Evolutionary conservation across 2,113 vertebrate species (phyloP).

Genomic region (Paracanthobrama guichenoti): DNA sequence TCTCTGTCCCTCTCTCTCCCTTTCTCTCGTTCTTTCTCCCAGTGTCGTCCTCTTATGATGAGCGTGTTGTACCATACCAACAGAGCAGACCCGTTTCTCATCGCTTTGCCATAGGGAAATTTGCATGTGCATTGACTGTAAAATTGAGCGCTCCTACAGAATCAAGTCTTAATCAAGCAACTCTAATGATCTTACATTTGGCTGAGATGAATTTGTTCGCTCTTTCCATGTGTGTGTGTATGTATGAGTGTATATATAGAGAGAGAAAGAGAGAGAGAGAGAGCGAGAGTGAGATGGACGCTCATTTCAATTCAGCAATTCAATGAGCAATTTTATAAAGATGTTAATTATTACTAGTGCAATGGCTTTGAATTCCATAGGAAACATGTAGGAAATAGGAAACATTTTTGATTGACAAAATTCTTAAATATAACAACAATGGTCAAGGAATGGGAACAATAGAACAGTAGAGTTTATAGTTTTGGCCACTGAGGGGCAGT

Average conservation of each 20-base stretch:
- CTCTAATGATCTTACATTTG: constrained; percentile 65
- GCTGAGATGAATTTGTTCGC: constrained; percentile 52
- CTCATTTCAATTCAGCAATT: not conserved
- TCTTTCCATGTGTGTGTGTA: constrained; percentile 6
- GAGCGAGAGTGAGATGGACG: not conserved
- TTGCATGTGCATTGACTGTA: constrained; percentile 72
- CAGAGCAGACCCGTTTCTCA: constrained; percentile 40
- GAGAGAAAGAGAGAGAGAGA: not conserved
- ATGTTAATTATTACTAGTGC: not conserved
- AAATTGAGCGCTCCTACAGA: constrained; percentile 69
- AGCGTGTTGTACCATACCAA: constrained; percentile 53
- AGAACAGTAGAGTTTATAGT: not conserved
- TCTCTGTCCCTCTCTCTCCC: constrained; percentile 32
- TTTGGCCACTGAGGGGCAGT: constrained; percentile 31
- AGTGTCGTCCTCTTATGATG: constrained; percentile 47
- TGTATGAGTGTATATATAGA: not conserved
- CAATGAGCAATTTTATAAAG: not conserved
- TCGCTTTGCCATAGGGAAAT: constrained; percentile 62
- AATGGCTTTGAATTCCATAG: not conserved
- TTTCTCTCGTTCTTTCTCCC: constrained; percentile 14
- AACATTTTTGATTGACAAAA: not conserved
- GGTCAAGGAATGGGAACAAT: not conserved
- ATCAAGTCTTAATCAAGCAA: constrained; percentile 70
- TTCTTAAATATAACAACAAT: not conserved
- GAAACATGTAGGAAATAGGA: too few species aligned